Evolutionary conservation across 2,888 invertebrate genomes (phyloP).

Genomic region (Trilocha varians): DNA sequence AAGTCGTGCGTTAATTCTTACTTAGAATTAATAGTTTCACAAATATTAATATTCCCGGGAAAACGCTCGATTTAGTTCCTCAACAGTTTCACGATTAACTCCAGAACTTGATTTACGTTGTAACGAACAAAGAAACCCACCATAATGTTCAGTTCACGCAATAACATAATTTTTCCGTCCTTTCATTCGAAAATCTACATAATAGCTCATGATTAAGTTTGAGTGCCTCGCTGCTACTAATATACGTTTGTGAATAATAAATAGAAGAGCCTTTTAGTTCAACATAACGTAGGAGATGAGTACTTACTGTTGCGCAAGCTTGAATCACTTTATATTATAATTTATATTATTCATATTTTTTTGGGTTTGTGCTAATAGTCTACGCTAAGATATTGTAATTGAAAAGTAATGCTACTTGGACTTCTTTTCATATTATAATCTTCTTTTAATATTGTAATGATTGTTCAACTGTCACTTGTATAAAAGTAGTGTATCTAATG

Average conservation of each 20-base stretch:
- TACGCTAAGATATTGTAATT: too few species aligned
- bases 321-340: too few species aligned
- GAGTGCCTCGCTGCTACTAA: slow-evolving; percentile 28
- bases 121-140: slow-evolving; percentile 27
- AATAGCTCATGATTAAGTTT: slow-evolving; percentile 41
- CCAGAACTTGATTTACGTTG: slow-evolving; percentile 20
- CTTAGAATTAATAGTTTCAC: not conserved
- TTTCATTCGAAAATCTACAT: slow-evolving; percentile 32
- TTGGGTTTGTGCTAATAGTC: too few species aligned
- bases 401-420: too few species aligned
- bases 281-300: too few species aligned
- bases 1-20: not conserved
- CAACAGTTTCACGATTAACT: not conserved
- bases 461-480: too few species aligned
- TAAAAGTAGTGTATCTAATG: too few species aligned
- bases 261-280: too few species aligned
- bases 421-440: too few species aligned
- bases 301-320: too few species aligned
- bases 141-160: slow-evolving; percentile 30
- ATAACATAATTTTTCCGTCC: slow-evolving; percentile 30
- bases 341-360: too few species aligned
- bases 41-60: not conserved
- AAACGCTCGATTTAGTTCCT: not conserved
- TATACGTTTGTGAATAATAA: slow-evolving; percentile 1
- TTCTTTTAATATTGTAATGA: too few species aligned